Base-by-base conservation (phyloP, 2,888 invertebrate genomes). In the Brachynemurus nebulosus region DNA sequence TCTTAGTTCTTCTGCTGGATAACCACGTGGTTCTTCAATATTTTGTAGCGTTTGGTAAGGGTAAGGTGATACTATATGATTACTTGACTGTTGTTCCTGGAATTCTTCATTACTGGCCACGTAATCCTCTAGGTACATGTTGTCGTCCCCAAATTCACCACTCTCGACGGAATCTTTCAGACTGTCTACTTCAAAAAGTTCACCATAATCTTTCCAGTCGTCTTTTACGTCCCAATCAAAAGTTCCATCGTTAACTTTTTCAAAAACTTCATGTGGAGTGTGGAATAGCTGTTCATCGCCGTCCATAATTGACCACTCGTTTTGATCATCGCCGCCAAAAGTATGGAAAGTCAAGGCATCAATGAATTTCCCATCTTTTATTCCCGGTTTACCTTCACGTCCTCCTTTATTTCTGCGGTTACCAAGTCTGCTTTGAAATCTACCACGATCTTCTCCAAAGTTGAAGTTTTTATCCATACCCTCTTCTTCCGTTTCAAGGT, bases 111-210 rank as follows among this genome's bases (percentile, higher is more conserved):
- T n/a, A n/a, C n/a, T n/a, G n/a, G n/a, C n/a, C n/a, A n/a, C n/a
- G n/a, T n/a, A n/a, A n/a, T n/a, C n/a, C n/a, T n/a, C n/a, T n/a
- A n/a, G n/a, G n/a, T n/a, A n/a, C n/a, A n/a, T n/a, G n/a, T n/a
- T n/a, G n/a, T n/a, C n/a, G n/a, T n/a, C n/a, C n/a, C n/a, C n/a
- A n/a, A n/a, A n/a, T 40, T 39, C 40, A 37, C 11, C 40, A 18
- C 16, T 35, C 17, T 20, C 40, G 38, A 18, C 42, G 44, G 19
- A n/a, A 14, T 42, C 34, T 12, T 42, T 34, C 21, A 46, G 36
- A 3, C 51, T 40, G 20, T 56, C 54, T 1, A 50, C 51, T 23
- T 59, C 54, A 50, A 49, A 55, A 1, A 58, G 39, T 39, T 59
- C 58, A 0, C 37, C 47, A 12, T 51, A 48, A 7, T 47, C 44